Conservation (phyloP, 2,797 vertebrate species). For the Siniperca obscura region DNA sequence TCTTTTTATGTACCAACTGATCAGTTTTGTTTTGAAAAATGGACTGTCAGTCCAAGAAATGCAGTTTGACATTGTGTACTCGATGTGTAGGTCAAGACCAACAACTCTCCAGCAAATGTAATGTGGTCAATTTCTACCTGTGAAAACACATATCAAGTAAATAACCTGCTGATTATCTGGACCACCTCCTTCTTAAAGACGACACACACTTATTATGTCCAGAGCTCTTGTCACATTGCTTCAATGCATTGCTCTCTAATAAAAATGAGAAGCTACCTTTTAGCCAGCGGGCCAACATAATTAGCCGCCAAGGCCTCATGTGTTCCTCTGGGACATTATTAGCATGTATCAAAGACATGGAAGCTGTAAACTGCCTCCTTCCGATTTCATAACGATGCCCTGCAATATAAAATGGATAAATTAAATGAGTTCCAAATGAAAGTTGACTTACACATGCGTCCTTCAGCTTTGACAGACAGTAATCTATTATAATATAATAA, state of each 20-base stretch:
- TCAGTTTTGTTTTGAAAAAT: neutral
- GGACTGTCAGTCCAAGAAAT: too few species aligned
- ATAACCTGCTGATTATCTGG: neutral
- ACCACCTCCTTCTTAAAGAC: neutral
- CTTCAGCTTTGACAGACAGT: neutral
- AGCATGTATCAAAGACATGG: slow-evolving; percentile 28
- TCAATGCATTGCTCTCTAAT: slow-evolving; percentile 4
- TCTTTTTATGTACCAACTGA: neutral
- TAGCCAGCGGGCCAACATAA: slow-evolving; percentile 15
- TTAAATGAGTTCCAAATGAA: neutral
- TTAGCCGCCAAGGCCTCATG: slow-evolving; percentile 10
- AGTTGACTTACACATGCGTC: neutral
- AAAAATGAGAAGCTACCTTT: slow-evolving; percentile 1
- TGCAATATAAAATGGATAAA: neutral
- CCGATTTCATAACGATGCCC: slow-evolving; percentile 14
- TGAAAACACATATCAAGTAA: neutral
- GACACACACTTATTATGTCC: neutral
- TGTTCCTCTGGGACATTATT: slow-evolving; percentile 45
- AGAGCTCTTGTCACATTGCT: neutral
- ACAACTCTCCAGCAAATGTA: neutral
- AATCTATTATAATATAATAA: neutral
- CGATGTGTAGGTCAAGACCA: neutral
- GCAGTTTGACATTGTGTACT: neutral
- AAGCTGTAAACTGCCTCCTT: slow-evolving; percentile 22
- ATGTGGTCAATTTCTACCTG: neutral